Conservation (phyloP, 2,797 vertebrate genomes). For the Anisognathus igniventris region DNA sequence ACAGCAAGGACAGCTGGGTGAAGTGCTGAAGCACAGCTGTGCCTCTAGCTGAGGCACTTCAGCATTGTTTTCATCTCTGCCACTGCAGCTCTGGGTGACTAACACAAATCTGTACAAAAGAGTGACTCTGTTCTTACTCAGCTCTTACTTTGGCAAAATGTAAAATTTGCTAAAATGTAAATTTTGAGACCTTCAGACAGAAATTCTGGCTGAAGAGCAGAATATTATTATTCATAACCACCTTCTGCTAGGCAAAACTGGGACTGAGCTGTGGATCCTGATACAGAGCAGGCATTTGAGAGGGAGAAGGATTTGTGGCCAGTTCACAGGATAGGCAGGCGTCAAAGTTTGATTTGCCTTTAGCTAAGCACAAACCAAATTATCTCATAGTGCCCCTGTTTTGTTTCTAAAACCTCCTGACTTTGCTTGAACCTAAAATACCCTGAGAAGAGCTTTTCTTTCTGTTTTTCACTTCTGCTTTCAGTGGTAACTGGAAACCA, state of each 20-base stretch:
- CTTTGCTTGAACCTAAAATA: not conserved
- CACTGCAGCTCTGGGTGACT: not conserved
- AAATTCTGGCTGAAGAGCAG: not conserved
- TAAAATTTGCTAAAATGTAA: not conserved
- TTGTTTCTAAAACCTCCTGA: conserved; percentile 29
- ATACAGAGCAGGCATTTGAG: not conserved
- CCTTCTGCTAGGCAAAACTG: not conserved
- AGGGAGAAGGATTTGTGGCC: not conserved
- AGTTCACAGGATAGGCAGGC: not conserved
- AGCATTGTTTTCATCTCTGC: not conserved
- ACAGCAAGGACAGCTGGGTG: not conserved
- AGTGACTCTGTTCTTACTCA: not conserved
- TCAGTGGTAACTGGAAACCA: conserved; percentile 30
- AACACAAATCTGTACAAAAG: not conserved
- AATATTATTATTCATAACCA: not conserved
- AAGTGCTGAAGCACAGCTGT: not conserved
- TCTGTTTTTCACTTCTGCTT: conserved; percentile 41
- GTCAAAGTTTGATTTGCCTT: not conserved
- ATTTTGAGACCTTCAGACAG: not conserved
- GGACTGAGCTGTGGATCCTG: not conserved
- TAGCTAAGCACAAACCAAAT: not conserved
- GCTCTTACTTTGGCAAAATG: not conserved
- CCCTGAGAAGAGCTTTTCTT: not conserved
- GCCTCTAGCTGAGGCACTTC: not conserved
- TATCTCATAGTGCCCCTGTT: not conserved